Base-by-base conservation (phyloP, 2,113 vertebrate species). In the Rhodinocichla rosea region DNA sequence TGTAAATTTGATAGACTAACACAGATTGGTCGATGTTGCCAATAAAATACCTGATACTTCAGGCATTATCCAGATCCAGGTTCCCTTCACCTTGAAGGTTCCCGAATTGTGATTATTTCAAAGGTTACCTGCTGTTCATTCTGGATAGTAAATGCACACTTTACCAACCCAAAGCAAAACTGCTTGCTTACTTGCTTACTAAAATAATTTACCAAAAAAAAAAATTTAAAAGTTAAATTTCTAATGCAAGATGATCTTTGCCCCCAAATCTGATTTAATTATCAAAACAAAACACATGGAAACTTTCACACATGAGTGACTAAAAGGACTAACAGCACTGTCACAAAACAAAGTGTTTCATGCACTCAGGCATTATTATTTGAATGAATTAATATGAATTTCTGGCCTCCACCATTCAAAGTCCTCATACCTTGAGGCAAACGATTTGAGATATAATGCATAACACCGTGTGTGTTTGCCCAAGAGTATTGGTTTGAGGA, bases 401-500 rank as follows among this genome's bases (percentile, higher is more conserved):
- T 68, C 27, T 82, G 40, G 13, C 22, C 24, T 22, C 32, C 2
- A 0, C 0, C 0, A 55, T 33, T 87, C 3, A 0, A 64, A 59
- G 11, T 15, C 7, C 15, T 84, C n/a, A 33, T 10, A 32, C 30
- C 44, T 52, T 9, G 17, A 71, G 9, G 45, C 15, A 84, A 75
- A 52, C 3, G 0, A 74, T 57, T 4, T 13, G 23, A 78, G 60
- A 75, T 44, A 19, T 0, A 59, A 14, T 6, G 32, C 2, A 2
- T 21, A 57, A 69, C 42, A 65, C 5, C 5, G 3, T 0, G 4
- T 15, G 4, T n/a, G 20, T n/a, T 27, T 28, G 19, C 19, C 40
- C 19, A 60, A 22, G 26, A 7, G 12, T 14, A 90, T 0, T 33
- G 7, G 11, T n/a, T 32, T 30, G 42, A 63, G 30, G 16, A 79